Base-by-base conservation (phyloP, 2,113 vertebrate genomes). In the Misgurnus mizolepis region DNA sequence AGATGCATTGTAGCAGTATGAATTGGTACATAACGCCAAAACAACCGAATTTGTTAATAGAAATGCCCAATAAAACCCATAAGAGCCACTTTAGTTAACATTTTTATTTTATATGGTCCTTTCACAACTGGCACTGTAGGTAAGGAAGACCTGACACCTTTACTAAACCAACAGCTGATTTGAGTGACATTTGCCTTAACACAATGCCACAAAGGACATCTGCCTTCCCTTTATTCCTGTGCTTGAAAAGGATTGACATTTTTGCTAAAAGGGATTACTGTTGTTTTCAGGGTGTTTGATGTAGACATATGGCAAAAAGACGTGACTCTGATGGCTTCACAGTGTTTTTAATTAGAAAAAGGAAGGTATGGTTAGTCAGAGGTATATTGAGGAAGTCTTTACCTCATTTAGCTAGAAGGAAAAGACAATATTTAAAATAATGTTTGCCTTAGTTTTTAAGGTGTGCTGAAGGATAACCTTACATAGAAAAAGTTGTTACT, bases 231-330 rank as follows among this genome's bases (percentile, higher is more conserved):
- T 76, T 18, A 18, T 22, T 49, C 34, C 17, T 6, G 6, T 43
- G 67, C 49, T 49, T 74, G 61, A 77, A 41, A 27, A 41, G 62
- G 27, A 53, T 61, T 58, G 53, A 8, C 43, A 7, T 60, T 73
- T 50, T 40, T 65, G 12, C 43, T 70, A 10, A 39, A 17, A 4
- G 41, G 76, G 65, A 68, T 84, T 80, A 75, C 62, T 22, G 9
- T 39, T 45, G 65, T 67, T 71, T 76, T 58, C 17, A 50, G 22
- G 14, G 53, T 50, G 22, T 79, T 70, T 76, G 58, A 66, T 77
- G 66, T 45, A 50, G 60, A 65, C 60, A 77, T 45, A 53, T 67
- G 73, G n/a, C 17, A 58, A 66, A 27, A 60, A 62, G 14, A 3
- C 27, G 6, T 9, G 7, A 8, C 45, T 47, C 45, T 47, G 7